Conservation (phyloP, 2,888 invertebrate species). For the Leptopterna dolabrata region DNA sequence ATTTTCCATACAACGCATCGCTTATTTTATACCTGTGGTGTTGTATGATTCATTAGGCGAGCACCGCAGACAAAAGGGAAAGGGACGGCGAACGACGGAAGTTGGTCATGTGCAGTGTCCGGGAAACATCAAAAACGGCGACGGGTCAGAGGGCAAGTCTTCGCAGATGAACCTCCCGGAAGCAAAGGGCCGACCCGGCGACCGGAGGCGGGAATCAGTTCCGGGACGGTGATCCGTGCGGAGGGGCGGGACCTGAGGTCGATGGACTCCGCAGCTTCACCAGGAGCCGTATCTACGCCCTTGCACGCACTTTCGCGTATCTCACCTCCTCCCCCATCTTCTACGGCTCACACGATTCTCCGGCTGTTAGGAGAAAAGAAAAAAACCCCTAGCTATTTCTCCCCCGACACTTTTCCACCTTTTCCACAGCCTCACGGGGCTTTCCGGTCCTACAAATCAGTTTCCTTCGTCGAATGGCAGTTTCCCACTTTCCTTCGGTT, state of each 20-base stretch:
- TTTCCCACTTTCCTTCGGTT: not conserved
- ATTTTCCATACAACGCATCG: too few relatives aligned
- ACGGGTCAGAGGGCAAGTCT: not conserved
- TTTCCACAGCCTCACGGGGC: not conserved
- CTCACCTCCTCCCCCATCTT: not conserved
- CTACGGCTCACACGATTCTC: not conserved
- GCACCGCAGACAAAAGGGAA: not conserved
- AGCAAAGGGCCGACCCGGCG: not conserved
- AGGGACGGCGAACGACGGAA: not conserved
- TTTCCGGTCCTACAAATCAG: slow-evolving; percentile 2
- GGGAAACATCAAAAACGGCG: not conserved
- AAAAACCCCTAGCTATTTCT: not conserved
- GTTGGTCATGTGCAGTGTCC: not conserved
- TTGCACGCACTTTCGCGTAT: not conserved
- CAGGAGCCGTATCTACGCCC: not conserved
- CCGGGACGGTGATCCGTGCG: not conserved
- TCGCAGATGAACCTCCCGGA: not conserved
- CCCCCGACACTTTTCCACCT: not conserved
- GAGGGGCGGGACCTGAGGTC: not conserved
- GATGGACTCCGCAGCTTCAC: not conserved
- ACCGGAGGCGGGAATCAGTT: not conserved
- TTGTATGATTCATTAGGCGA: too few relatives aligned
- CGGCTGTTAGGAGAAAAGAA: not conserved
- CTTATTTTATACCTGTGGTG: too few relatives aligned
- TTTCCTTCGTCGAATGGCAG: not conserved